Conservation (phyloP, 1,140 invertebrate species). For the Bombus superbus region DNA sequence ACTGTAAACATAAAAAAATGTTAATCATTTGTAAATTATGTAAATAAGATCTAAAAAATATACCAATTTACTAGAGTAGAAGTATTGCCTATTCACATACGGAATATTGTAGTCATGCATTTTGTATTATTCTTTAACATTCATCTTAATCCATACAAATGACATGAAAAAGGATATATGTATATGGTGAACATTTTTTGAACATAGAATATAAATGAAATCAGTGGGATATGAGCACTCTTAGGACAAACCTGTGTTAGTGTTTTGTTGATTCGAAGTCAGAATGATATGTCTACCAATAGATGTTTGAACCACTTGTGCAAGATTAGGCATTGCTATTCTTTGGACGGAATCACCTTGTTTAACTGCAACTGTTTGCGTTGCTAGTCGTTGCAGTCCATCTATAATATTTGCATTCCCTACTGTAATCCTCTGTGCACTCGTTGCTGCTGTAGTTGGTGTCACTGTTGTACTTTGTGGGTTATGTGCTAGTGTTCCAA, state of each 20-base stretch:
- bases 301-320: constrained; percentile 88
- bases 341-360: constrained; percentile 82
- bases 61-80: neutral
- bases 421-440: constrained; percentile 80
- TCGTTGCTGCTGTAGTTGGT: constrained; percentile 73
- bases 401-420: constrained; percentile 77
- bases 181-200: neutral
- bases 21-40: constrained; percentile 22
- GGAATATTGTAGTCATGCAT: constrained; percentile 41
- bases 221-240: constrained; percentile 41
- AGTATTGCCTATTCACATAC: neutral
- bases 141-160: constrained; percentile 9
- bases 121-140: constrained; percentile 33
- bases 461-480: constrained; percentile 74
- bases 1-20: constrained; percentile 62
- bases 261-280: constrained; percentile 81
- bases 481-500: constrained; percentile 80
- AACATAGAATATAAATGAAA: constrained; percentile 14
- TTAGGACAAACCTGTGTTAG: constrained; percentile 76
- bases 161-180: constrained; percentile 15
- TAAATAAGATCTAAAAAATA: neutral
- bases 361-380: constrained; percentile 80
- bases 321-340: constrained; percentile 83
- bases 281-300: constrained; percentile 87
- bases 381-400: constrained; percentile 74